A percentile compares a stretch with the other conserved stretches of the same genome.
These are phyloP conservation scores for Hypena proboscidalis DNA, from an alignment of 2,888 invertebrate genomes.

Conservation along the genomic window DNA sequence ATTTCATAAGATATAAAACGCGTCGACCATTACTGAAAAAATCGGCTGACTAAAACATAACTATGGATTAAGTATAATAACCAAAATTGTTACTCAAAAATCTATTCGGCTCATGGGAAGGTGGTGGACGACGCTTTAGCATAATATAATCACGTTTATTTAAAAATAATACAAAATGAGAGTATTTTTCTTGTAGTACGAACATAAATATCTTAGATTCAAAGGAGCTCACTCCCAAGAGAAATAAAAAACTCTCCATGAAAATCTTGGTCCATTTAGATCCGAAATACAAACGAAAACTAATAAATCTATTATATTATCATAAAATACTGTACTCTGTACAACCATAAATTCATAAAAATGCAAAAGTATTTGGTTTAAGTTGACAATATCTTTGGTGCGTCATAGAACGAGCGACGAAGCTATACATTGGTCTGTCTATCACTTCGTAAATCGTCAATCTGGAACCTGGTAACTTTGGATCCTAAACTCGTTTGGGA, in stretches of 20 bases:
- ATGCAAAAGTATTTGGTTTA: constrained; percentile 40
- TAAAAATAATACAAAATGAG: too few relatives aligned
- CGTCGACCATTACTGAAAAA: constrained; percentile 4
- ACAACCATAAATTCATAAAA: constrained; percentile 14
- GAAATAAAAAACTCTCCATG: too few relatives aligned
- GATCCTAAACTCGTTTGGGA: constrained; percentile 43
- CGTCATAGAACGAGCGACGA: constrained; percentile 71
- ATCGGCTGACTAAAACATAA: too few relatives aligned
- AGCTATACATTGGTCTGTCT: constrained; percentile 59
- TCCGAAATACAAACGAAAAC: not conserved
- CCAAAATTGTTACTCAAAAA: too few relatives aligned
- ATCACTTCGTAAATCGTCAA: constrained; percentile 48
- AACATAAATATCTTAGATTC: too few relatives aligned
- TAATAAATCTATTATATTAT: constrained; percentile 21
- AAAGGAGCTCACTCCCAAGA: too few relatives aligned
- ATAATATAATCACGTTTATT: too few relatives aligned
- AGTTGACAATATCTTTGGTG: constrained; percentile 65
- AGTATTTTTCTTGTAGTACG: too few relatives aligned
- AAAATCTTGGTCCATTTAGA: not conserved
- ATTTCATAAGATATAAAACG: constrained; percentile 19
- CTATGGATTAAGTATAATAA: too few relatives aligned
- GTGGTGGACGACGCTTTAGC: too few relatives aligned
- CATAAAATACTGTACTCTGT: constrained; percentile 21
- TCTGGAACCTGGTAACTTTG: constrained; percentile 68
- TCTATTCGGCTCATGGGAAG: too few relatives aligned